A percentile compares a stretch with the other conserved stretches of the same genome.
phyloP scores from a whole-genome alignment of 1,140 invertebrate species.

The Hydropsyche tenuis region DNA sequence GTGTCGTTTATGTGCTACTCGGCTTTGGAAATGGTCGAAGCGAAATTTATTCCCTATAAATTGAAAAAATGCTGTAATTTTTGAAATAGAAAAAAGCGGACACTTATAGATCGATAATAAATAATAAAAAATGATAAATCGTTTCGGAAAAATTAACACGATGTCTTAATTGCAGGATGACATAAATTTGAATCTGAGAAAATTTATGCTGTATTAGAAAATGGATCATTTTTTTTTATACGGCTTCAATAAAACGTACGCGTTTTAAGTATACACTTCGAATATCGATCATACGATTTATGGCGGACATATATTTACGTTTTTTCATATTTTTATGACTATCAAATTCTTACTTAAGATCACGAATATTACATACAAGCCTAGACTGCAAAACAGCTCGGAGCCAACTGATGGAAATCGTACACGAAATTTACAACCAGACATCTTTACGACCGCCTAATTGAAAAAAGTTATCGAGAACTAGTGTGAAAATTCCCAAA shows the following conservation, averaged over 20 bases:
- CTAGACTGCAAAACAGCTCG: too few relatives aligned
- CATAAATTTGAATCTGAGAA: too few relatives aligned
- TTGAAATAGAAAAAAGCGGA: too few relatives aligned
- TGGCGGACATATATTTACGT: neutral
- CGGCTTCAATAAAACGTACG: too few relatives aligned
- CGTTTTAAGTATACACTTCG: neutral
- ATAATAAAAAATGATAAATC: too few relatives aligned
- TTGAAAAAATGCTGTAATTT: neutral
- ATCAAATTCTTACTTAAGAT: neutral
- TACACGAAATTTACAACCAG: conserved; percentile 32
- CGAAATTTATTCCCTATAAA: conserved; percentile 9
- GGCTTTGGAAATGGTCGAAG: neutral
- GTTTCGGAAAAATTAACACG: too few relatives aligned
- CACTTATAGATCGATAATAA: too few relatives aligned
- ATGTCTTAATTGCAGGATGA: too few relatives aligned
- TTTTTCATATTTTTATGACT: conserved; percentile 11
- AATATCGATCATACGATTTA: neutral
- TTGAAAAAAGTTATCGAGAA: conserved; percentile 47
- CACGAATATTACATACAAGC: too few relatives aligned
- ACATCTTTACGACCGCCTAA: conserved; percentile 47
- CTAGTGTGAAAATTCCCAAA: conserved; percentile 35
- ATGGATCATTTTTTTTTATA: too few relatives aligned
- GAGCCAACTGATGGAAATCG: neutral
- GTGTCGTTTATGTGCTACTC: conserved; percentile 14
- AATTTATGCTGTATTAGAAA: too few relatives aligned